Percentiles rank a stretch among this genome's conserved stretches.
phyloP scores from a whole-genome alignment of 2,888 invertebrate species.

The Entomobrya multifasciata region DNA sequence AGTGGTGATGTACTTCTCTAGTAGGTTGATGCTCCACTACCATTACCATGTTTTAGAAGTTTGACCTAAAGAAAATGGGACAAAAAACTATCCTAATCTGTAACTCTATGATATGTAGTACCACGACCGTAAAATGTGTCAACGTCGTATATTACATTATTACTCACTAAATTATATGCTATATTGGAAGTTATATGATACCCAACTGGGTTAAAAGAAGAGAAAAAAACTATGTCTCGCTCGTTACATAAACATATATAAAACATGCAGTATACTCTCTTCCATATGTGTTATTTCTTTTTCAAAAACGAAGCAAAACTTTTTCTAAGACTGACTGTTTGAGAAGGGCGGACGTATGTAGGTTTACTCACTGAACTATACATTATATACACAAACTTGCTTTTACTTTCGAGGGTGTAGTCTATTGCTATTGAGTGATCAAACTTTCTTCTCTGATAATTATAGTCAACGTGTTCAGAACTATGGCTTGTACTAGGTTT shows the following conservation, averaged over 20 bases:
- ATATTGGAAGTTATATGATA: background rate
- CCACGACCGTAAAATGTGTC: too few species aligned
- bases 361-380: constrained; percentile 14
- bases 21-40: constrained; percentile 24
- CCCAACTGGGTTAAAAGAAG: too few species aligned
- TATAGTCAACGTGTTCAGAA: background rate
- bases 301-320: constrained; percentile 7
- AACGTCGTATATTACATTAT: background rate
- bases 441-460: constrained; percentile 24
- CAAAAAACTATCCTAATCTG: constrained; percentile 2
- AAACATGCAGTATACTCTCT: background rate
- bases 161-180: background rate
- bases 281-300: constrained; percentile 3
- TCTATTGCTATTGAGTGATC: constrained; percentile 11
- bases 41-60: constrained; percentile 1
- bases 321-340: constrained; percentile 25
- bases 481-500: background rate
- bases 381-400: too few species aligned
- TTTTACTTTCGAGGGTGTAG: background rate
- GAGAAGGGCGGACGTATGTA: constrained; percentile 20
- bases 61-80: background rate
- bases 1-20: constrained; percentile 74
- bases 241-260: background rate
- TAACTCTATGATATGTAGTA: background rate
- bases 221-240: too few species aligned